These are phyloP conservation scores for Helleia helle DNA, from an alignment of 2,888 invertebrate genomes.

Conservation along the genomic window DNA sequence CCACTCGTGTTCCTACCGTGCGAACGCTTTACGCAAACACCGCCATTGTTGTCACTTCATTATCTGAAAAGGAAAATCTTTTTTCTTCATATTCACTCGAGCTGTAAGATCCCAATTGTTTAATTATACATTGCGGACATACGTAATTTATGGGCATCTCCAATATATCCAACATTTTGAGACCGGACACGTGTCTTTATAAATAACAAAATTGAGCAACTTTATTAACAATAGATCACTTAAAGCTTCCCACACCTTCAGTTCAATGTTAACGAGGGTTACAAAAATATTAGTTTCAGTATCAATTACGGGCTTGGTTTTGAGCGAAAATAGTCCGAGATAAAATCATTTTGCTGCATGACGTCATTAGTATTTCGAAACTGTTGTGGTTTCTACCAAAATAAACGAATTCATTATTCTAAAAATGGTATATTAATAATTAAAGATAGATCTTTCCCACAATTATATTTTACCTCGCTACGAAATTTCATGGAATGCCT, in stretches of 20 bases:
- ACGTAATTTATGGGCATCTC: neutral
- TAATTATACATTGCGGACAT: conserved; percentile 47
- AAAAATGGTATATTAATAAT: neutral
- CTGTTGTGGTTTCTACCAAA: neutral
- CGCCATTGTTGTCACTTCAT: conserved; percentile 69
- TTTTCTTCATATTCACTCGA: conserved; percentile 55
- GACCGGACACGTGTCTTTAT: too few species aligned
- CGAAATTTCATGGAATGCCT: conserved; percentile 1
- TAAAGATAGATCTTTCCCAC: neutral
- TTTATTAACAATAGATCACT: too few species aligned
- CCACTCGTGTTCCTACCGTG: conserved; percentile 59
- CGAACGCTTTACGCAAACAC: conserved; percentile 59
- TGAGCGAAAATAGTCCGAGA: too few species aligned
- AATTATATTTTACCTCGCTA: neutral
- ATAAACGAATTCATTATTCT: neutral
- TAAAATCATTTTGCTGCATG: neutral
- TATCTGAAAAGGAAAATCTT: conserved; percentile 74
- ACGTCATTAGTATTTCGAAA: neutral
- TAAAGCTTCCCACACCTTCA: too few species aligned
- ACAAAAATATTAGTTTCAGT: too few species aligned
- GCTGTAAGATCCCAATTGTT: conserved; percentile 65
- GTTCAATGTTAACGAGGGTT: too few species aligned
- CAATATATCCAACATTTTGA: too few species aligned
- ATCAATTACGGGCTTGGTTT: too few species aligned
- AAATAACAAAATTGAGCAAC: too few species aligned